These are phyloP conservation scores for Acanthoscelides obtectus DNA, from an alignment of 2,888 invertebrate species.

Conservation along the genomic window DNA sequence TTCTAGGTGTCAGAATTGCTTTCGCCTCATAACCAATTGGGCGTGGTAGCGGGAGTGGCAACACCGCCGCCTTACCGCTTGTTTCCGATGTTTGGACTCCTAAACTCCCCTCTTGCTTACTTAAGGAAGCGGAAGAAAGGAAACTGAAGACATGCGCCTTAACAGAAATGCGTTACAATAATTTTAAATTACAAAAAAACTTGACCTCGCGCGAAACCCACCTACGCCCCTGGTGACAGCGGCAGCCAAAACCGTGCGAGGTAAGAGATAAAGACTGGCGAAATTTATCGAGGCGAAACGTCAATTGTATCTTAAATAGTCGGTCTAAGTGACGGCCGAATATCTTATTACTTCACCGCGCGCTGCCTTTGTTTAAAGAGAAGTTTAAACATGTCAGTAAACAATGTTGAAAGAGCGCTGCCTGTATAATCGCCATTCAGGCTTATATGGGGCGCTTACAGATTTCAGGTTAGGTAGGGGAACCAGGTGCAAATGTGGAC, in stretches of 20 bases:
- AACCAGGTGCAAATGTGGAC: neutral
- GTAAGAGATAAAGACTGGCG: neutral
- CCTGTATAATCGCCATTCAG: neutral
- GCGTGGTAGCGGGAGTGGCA: too few relatives aligned
- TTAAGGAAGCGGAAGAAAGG: too few relatives aligned
- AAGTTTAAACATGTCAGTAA: neutral
- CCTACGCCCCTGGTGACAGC: neutral
- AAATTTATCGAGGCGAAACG: neutral
- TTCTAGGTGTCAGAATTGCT: too few relatives aligned
- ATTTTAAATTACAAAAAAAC: too few relatives aligned
- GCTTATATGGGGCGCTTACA: neutral
- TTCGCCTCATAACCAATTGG: too few relatives aligned
- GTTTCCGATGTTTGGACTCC: too few relatives aligned
- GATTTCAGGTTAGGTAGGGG: too few relatives aligned
- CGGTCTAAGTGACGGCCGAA: neutral
- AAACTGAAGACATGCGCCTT: too few relatives aligned
- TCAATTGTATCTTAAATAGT: neutral
- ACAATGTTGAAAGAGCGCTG: neutral
- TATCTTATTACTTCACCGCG: neutral
- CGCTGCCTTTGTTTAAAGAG: neutral
- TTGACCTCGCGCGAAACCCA: neutral
- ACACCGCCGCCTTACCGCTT: too few relatives aligned
- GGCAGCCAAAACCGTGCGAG: conserved; percentile 6
- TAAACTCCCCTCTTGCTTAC: too few relatives aligned
- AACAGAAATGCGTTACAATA: too few relatives aligned